Conservation (phyloP, 2,888 invertebrate genomes). For the Aphodius granarius region DNA sequence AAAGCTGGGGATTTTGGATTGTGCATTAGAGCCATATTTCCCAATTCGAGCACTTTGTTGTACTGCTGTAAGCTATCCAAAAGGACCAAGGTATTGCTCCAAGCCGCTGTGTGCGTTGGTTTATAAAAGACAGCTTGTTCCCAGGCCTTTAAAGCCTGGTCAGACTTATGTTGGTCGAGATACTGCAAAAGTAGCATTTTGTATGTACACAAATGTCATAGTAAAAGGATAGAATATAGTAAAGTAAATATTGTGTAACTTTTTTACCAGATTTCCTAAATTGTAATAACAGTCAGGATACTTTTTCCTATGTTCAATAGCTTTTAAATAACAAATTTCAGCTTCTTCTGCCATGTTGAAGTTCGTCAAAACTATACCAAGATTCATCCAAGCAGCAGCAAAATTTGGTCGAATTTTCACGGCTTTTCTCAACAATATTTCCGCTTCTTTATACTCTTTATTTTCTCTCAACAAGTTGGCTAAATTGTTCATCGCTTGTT, state of each 20-base stretch:
- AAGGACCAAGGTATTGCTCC: constrained; percentile 90
- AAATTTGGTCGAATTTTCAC: constrained; percentile 77
- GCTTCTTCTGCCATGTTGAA: constrained; percentile 72
- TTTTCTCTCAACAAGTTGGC: constrained; percentile 81
- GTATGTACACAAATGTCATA: background rate
- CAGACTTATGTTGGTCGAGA: constrained; percentile 72
- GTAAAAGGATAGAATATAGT: background rate
- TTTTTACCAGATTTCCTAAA: constrained; percentile 89
- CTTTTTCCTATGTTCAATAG: constrained; percentile 72
- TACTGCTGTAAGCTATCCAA: constrained; percentile 65
- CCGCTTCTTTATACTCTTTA: constrained; percentile 70
- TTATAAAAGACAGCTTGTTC: constrained; percentile 76
- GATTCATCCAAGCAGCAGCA: constrained; percentile 98
- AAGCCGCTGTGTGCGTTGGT: constrained; percentile 80
- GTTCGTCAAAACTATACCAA: constrained; percentile 87
- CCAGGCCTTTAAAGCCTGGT: constrained; percentile 81
- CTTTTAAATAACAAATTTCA: constrained; percentile 76
- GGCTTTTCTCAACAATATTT: constrained; percentile 71
- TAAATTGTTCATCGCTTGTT: constrained; percentile 93
- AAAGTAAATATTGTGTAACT: too few species aligned
- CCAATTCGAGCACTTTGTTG: constrained; percentile 71
- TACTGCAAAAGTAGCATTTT: constrained; percentile 60
- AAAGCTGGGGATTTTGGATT: constrained; percentile 77
- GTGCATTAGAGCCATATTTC: constrained; percentile 68
- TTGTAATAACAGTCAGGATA: constrained; percentile 96